These are phyloP conservation scores for Eupeodes corollae DNA, from an alignment of 1,140 invertebrate genomes.

Conservation along the genomic window DNA sequence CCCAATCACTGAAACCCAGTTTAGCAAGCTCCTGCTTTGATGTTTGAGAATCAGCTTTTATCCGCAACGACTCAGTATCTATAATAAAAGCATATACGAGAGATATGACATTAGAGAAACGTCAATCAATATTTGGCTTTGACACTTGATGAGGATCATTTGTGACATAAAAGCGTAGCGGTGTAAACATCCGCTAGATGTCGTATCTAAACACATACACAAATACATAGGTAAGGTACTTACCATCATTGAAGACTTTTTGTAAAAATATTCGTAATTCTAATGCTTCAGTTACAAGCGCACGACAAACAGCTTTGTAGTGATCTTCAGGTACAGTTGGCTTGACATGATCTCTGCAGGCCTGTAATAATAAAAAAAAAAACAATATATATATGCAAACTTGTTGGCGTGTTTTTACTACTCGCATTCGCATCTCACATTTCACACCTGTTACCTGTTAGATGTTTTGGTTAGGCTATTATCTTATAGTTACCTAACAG, in stretches of 20 bases:
- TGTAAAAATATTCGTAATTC: conserved; percentile 83
- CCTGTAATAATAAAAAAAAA: conserved; percentile 9
- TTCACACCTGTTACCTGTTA: too few species aligned
- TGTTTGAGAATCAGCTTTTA: conserved; percentile 44
- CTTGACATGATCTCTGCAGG: conserved; percentile 32
- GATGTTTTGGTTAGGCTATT: too few species aligned
- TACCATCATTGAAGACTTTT: conserved; percentile 53
- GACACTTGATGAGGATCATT: neutral
- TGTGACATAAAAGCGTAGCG: neutral
- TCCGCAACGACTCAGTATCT: conserved; percentile 46
- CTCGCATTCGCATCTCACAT: too few species aligned
- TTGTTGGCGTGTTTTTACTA: too few species aligned
- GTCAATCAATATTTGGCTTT: neutral
- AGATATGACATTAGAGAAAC: neutral
- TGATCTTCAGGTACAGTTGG: conserved; percentile 53
- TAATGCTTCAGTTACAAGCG: conserved; percentile 77
- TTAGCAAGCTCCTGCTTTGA: conserved; percentile 58
- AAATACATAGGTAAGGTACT: too few species aligned
- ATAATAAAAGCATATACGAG: neutral
- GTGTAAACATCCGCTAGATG: too few species aligned
- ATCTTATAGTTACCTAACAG: too few species aligned
- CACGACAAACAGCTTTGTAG: conserved; percentile 83
- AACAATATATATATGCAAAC: too few species aligned
- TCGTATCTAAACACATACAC: too few species aligned
- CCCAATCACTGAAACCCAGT: conserved; percentile 77